Conservation (phyloP, 2,888 invertebrate species). For the Cantharis flavilabris region DNA sequence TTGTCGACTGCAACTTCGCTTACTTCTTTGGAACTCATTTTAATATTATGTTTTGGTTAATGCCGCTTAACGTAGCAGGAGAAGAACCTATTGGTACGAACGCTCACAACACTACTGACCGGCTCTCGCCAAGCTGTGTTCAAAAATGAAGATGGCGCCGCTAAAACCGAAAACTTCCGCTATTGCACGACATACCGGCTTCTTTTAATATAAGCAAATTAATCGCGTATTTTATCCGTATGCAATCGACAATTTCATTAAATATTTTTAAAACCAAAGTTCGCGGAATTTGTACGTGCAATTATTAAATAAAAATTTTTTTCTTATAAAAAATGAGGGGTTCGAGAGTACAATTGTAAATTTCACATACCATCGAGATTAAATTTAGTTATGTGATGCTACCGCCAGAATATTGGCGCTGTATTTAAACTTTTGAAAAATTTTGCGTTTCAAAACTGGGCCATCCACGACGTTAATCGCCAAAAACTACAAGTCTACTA, state of each 20-base stretch:
- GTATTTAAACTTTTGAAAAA: slow-evolving; percentile 4
- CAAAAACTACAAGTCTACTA: neutral
- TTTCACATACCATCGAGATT: slow-evolving; percentile 46
- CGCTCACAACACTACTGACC: slow-evolving; percentile 72
- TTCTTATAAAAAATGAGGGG: slow-evolving; percentile 62
- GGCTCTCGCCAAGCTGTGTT: slow-evolving; percentile 72
- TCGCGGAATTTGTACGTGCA: slow-evolving; percentile 3
- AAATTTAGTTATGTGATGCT: slow-evolving; percentile 46
- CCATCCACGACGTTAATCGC: neutral
- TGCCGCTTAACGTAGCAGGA: slow-evolving; percentile 25
- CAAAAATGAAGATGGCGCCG: slow-evolving; percentile 86
- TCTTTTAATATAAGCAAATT: slow-evolving; percentile 38
- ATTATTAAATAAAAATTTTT: slow-evolving; percentile 48
- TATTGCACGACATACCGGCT: slow-evolving; percentile 53
- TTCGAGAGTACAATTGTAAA: slow-evolving; percentile 66
- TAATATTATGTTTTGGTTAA: slow-evolving; percentile 51
- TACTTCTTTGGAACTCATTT: slow-evolving; percentile 83
- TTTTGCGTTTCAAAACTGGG: neutral
- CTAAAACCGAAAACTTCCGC: slow-evolving; percentile 59
- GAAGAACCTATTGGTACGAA: slow-evolving; percentile 60
- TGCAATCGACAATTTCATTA: slow-evolving; percentile 35
- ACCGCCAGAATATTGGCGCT: slow-evolving; percentile 43
- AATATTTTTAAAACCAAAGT: slow-evolving; percentile 24
- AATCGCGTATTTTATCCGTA: slow-evolving; percentile 28
- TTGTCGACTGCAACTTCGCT: slow-evolving; percentile 87